Evolutionary conservation across 35 echinoderm and acorn worm genomes (phyloP).

Genomic region (Amphiura filiformis): DNA sequence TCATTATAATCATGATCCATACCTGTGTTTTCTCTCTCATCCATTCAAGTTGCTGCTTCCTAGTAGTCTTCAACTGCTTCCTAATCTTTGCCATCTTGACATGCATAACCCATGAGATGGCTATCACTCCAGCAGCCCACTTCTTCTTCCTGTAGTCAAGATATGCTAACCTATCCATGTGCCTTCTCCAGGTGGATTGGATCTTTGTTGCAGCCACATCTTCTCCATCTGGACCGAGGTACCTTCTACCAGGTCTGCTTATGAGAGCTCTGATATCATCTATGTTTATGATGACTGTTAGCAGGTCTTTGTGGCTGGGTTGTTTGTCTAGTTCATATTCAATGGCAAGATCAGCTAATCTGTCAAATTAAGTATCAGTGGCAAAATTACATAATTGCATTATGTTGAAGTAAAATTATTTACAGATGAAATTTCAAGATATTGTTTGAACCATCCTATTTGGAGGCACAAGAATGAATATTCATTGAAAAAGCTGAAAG

Average conservation of each 20-base stretch:
- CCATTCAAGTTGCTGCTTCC: slow-evolving; percentile 55
- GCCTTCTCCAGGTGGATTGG: slow-evolving; percentile 80
- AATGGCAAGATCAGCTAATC: slow-evolving; percentile 86
- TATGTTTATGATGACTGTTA: slow-evolving; percentile 72
- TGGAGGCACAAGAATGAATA: neutral
- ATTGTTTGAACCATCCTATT: neutral
- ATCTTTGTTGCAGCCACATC: slow-evolving; percentile 83
- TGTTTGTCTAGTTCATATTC: slow-evolving; percentile 86
- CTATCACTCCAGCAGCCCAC: slow-evolving; percentile 95
- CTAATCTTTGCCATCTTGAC: slow-evolving; percentile 94
- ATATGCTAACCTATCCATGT: slow-evolving; percentile 75
- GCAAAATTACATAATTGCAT: neutral
- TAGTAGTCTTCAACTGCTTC: slow-evolving; percentile 69
- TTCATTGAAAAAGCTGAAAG: neutral
- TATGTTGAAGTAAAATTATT: neutral
- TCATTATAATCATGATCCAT: neutral
- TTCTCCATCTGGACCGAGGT: slow-evolving; percentile 62
- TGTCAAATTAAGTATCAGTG: neutral
- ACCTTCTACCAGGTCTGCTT: slow-evolving; percentile 68
- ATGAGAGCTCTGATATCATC: slow-evolving; percentile 77
- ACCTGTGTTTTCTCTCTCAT: slow-evolving; percentile 71
- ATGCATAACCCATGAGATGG: slow-evolving; percentile 98
- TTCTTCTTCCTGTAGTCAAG: slow-evolving; percentile 89
- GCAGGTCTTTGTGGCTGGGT: slow-evolving; percentile 57
- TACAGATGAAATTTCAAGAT: neutral